A percentile compares a stretch with the other conserved stretches of the same genome.
phyloP scores from a whole-genome alignment of 1,140 invertebrate species.

The Apocrypta bakeri region DNA sequence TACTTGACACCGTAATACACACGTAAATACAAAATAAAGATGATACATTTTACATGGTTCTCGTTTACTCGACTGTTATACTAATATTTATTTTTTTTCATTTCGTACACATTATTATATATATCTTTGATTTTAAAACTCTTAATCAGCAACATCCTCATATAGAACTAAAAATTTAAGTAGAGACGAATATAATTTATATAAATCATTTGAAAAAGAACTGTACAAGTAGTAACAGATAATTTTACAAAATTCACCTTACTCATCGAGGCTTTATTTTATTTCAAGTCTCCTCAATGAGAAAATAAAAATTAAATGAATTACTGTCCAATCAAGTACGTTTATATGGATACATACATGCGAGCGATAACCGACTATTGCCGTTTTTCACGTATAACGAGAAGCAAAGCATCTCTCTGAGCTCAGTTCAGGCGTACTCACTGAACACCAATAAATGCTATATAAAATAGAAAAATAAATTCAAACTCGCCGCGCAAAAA shows the following conservation, averaged over 20 bases:
- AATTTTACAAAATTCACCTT: too few relatives aligned
- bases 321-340: neutral
- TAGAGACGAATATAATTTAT: neutral
- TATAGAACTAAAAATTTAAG: too few relatives aligned
- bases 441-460: too few relatives aligned
- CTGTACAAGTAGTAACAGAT: too few relatives aligned
- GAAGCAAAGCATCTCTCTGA: too few relatives aligned
- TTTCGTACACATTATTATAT: neutral
- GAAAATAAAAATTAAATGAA: neutral
- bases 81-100: neutral
- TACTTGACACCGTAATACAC: conserved; percentile 16
- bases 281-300: too few relatives aligned
- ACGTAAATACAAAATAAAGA: conserved; percentile 34
- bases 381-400: neutral
- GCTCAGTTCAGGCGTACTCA: too few relatives aligned
- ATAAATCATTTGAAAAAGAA: too few relatives aligned
- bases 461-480: too few relatives aligned
- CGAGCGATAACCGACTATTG: conserved; percentile 25
- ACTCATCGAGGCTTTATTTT: too few relatives aligned
- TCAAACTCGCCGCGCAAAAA: too few relatives aligned
- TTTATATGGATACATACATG: neutral
- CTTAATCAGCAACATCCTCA: neutral
- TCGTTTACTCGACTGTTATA: conserved; percentile 18
- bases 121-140: neutral
- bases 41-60: conserved; percentile 31